These are phyloP conservation scores for Orbicella faveolata DNA, from an alignment of 64 coral and sea anemone species.

Conservation along the genomic window DNA sequence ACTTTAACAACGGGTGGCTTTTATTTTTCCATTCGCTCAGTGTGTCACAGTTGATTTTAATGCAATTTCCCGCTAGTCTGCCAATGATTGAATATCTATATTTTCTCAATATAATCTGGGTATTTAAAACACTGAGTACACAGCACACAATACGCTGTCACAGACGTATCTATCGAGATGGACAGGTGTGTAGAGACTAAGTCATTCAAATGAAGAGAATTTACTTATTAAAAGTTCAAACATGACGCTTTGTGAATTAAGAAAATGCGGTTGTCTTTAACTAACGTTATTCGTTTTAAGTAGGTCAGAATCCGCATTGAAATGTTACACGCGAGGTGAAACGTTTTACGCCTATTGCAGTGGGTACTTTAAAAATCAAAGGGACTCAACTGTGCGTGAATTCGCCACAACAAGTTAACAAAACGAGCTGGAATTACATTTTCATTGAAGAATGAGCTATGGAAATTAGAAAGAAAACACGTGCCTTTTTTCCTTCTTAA, in stretches of 20 bases:
- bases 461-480: constrained; percentile 12
- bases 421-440: constrained; percentile 35
- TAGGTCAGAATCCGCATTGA: background rate
- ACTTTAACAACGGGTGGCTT: constrained; percentile 18
- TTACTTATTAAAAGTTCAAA: constrained; percentile 17
- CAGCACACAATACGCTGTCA: background rate
- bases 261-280: background rate
- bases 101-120: background rate
- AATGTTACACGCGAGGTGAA: background rate
- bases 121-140: background rate
- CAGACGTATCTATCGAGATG: background rate
- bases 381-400: constrained; percentile 4
- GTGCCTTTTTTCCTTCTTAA: constrained; percentile 5
- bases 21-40: background rate
- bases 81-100: background rate
- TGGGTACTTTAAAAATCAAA: background rate
- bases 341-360: background rate
- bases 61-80: constrained; percentile 7
- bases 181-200: constrained; percentile 10
- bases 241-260: background rate
- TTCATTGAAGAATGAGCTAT: constrained; percentile 14
- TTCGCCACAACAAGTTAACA: constrained; percentile 6
- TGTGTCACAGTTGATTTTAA: constrained; percentile 14
- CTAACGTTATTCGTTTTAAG: background rate
- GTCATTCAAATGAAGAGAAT: background rate